Evolutionary conservation across 2,888 invertebrate genomes (phyloP).

Genomic region (Unio pictorum): DNA sequence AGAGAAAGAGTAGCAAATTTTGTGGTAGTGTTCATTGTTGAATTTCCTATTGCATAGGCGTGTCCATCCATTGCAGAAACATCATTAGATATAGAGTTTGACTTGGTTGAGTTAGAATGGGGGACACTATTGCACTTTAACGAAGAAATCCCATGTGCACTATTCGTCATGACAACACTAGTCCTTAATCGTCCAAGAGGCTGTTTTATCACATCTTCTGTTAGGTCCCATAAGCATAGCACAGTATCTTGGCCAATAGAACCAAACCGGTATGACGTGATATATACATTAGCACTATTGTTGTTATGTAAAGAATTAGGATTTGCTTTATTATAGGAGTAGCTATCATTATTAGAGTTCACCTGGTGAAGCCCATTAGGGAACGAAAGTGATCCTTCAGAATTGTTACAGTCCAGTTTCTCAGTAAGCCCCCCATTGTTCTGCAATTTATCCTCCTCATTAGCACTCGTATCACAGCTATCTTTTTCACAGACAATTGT

Average conservation of each 20-base stretch:
- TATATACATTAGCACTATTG: conserved; percentile 31
- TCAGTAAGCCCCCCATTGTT: conserved; percentile 9
- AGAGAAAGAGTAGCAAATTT: conserved; percentile 70
- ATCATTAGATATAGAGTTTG: conserved; percentile 53
- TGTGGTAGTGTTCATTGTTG: conserved; percentile 56
- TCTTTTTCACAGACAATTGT: conserved; percentile 77
- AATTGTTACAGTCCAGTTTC: conserved; percentile 9
- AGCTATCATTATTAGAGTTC: neutral
- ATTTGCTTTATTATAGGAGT: conserved; percentile 13
- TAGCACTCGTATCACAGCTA: conserved; percentile 73
- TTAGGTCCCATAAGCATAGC: conserved; percentile 98
- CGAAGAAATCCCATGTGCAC: conserved; percentile 34
- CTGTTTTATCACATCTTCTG: conserved; percentile 91
- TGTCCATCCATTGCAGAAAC: conserved; percentile 54
- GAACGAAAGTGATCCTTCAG: conserved; percentile 15
- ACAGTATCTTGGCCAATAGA: conserved; percentile 98
- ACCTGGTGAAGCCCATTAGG: conserved; percentile 33
- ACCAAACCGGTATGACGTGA: conserved; percentile 85
- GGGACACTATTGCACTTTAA: conserved; percentile 60
- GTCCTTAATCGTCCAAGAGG: conserved; percentile 74
- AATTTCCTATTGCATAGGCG: conserved; percentile 53
- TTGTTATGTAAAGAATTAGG: conserved; percentile 24
- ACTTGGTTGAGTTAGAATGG: conserved; percentile 51
- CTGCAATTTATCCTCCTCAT: conserved; percentile 57
- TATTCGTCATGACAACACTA: conserved; percentile 61